Conservation (phyloP, 1,140 invertebrate species). For the fruit fly (Drosophila melanogaster) region DNA sequence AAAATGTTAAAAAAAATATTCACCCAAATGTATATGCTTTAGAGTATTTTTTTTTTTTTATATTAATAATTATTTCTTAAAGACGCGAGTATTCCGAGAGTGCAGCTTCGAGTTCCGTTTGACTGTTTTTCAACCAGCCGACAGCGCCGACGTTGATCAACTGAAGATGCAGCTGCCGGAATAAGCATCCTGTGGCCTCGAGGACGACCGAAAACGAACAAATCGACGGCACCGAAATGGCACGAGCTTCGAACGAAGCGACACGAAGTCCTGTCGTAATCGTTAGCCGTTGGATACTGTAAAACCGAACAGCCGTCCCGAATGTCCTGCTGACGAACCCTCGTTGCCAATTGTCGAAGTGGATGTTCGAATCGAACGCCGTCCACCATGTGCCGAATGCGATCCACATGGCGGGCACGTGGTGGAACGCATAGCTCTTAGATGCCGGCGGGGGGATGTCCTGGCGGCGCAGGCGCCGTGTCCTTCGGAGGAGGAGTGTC, state of each 20-base stretch:
- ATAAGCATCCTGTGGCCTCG: conserved; percentile 31
- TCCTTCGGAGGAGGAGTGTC: conserved; percentile 78
- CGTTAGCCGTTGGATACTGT: conserved; percentile 62
- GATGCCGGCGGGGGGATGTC: conserved; percentile 24
- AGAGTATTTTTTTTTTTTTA: not conserved
- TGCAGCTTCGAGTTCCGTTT: conserved; percentile 3
- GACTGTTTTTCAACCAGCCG: conserved; percentile 56
- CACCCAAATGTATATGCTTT: not conserved
- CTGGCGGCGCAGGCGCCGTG: conserved; percentile 71
- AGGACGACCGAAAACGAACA: not conserved
- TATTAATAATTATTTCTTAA: not conserved
- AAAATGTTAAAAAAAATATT: conserved; percentile 39
- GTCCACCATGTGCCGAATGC: conserved; percentile 72
- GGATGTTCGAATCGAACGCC: conserved; percentile 74
- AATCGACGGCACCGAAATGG: not conserved
- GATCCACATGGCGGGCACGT: conserved; percentile 68
- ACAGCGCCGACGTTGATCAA: conserved; percentile 72
- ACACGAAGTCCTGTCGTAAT: conserved; percentile 19
- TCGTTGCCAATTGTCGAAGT: conserved; percentile 82
- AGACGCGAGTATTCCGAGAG: conserved; percentile 9
- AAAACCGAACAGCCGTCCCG: conserved; percentile 35
- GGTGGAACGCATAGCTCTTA: conserved; percentile 46
- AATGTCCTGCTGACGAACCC: conserved; percentile 34
- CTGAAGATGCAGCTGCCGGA: conserved; percentile 52
- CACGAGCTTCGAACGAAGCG: not conserved